Evolutionary conservation across 64 coral and sea anemone genomes (phyloP), one percentile per base, ranked within the genome.

Genomic region (Montipora capricornis): DNA sequence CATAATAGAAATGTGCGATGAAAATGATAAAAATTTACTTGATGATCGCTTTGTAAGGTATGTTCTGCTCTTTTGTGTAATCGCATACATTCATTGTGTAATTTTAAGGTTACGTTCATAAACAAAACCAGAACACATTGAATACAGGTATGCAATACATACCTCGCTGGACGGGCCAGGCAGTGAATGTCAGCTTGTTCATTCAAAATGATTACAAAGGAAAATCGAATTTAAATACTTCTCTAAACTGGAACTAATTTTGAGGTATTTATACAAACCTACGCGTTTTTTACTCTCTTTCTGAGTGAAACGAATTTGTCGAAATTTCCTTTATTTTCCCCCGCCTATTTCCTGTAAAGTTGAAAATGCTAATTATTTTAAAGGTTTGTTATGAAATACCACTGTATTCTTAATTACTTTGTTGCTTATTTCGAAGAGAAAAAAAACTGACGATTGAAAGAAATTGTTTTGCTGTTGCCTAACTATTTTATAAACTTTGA

Each of bases 401-500:
- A 86, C 20, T 73, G 66, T 22, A 20, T 52, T n/a, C 19, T 20
- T 71, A 4, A 64, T 11, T 57, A 57, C 0, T 57, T 57, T 11
- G 6, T 57, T n/a, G 82, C 20, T 49, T 12, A 26, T 71, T 86
- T 70, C 19, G 5, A 71, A 6, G 62, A 16, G 7, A 50, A 5
- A 12, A 12, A 12, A 71, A 60, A 4, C 66, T 37, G 37, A 17
- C 5, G n/a, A 8, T 20, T 50, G 3, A 48, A 76, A 13, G 74
- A 26, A 78, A 78, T 49, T 11, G 13, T 16, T 50, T 4, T 9
- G 12, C 49, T 64, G 20, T 68, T 14, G 37, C 15, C 8, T 15
- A 48, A 20, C 44, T 86, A 47, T 86, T 86, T 86, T 86, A 17
- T 50, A 45, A 86, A 86, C 64, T 86, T 10, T 20, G 15, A 71